phyloP scores from a whole-genome alignment of 1,140 invertebrate species.

The Triops longicaudatus region DNA sequence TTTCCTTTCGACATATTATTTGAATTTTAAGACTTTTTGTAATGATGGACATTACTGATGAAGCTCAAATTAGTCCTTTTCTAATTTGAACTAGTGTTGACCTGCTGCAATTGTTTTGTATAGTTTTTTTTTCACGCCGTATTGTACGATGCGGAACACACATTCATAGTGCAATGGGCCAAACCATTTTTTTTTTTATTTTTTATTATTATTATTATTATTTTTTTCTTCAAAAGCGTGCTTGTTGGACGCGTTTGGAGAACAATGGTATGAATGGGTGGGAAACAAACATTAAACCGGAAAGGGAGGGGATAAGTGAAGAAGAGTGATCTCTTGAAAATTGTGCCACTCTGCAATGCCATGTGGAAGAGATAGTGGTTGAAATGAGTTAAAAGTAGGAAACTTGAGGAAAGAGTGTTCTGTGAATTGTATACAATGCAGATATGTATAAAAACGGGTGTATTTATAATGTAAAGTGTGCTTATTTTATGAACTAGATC shows the following conservation, averaged over 20 bases:
- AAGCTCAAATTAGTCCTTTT: neutral
- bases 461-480: slow-evolving; percentile 13
- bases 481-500: slow-evolving; percentile 12
- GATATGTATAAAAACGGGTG: slow-evolving; percentile 13
- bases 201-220: no score
- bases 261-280: neutral
- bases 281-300: neutral
- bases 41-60: no score
- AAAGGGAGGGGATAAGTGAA: neutral
- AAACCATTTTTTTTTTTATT: neutral
- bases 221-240: neutral
- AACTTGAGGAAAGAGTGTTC: neutral
- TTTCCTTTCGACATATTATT: neutral
- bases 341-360: neutral
- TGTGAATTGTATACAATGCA: neutral
- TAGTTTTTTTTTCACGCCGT: neutral
- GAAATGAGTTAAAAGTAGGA: neutral
- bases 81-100: neutral
- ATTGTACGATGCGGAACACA: neutral
- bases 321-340: slow-evolving; percentile 9
- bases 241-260: neutral
- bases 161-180: slow-evolving; percentile 14
- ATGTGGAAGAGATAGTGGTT: neutral
- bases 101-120: neutral
- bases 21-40: neutral